Percentiles rank a stretch among this genome's conserved stretches.
These are phyloP conservation scores for Lordiphosa collinella DNA, from an alignment of 1,140 invertebrate genomes.

Conservation along the genomic window DNA sequence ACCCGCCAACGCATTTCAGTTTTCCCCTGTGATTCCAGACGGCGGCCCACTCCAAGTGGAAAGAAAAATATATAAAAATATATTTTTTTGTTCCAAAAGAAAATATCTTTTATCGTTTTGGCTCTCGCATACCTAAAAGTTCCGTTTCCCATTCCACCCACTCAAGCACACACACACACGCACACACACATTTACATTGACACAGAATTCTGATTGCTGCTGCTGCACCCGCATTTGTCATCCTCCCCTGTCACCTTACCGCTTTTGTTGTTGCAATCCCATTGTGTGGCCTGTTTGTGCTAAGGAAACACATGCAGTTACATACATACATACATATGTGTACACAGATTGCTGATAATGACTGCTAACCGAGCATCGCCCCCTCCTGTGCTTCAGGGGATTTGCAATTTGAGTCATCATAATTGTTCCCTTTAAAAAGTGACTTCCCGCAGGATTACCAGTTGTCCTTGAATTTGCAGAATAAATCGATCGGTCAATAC, in stretches of 20 bases:
- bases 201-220: constrained; percentile 48
- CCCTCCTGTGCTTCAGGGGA: constrained; percentile 1
- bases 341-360: constrained; percentile 54
- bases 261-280: constrained; percentile 20
- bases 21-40: constrained; percentile 5
- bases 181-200: constrained; percentile 30
- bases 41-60: constrained; percentile 2
- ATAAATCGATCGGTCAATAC: constrained; percentile 74
- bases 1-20: constrained; percentile 12
- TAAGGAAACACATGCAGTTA: constrained; percentile 34
- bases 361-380: constrained; percentile 15
- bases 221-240: constrained; percentile 49
- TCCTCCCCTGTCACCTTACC: constrained; percentile 37
- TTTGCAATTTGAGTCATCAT: constrained; percentile 60
- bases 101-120: constrained; percentile 4
- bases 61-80: constrained; percentile 29
- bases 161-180: background rate
- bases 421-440: background rate
- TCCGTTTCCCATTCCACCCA: constrained; percentile 21
- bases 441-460: constrained; percentile 57
- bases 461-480: constrained; percentile 75
- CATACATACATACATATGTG: constrained; percentile 29
- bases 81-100: constrained; percentile 23
- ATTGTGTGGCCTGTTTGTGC: constrained; percentile 45
- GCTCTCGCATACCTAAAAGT: constrained; percentile 29